These are phyloP conservation scores for Lacanobia wlatinum DNA, from an alignment of 2,888 invertebrate genomes.

Conservation along the genomic window DNA sequence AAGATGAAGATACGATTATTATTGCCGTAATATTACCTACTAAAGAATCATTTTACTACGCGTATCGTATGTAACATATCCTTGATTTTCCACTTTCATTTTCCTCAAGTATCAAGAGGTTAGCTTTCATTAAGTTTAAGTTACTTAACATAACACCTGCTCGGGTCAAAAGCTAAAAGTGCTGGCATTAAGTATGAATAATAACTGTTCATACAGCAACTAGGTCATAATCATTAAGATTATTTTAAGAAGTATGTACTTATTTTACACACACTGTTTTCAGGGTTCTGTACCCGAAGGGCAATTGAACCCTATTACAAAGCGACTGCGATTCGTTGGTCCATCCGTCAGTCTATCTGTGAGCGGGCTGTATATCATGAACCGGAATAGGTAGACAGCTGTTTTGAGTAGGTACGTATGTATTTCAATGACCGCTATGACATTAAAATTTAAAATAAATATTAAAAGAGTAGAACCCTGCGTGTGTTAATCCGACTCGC, in stretches of 20 bases:
- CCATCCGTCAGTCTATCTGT: too few relatives aligned
- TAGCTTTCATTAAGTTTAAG: constrained; percentile 52
- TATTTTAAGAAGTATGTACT: constrained; percentile 18
- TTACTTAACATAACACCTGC: constrained; percentile 47
- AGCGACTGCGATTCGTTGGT: too few relatives aligned
- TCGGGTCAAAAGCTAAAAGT: constrained; percentile 44
- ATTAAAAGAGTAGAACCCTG: too few relatives aligned
- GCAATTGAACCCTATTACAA: too few relatives aligned
- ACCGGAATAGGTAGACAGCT: too few relatives aligned
- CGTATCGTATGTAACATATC: constrained; percentile 37
- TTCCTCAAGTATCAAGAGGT: constrained; percentile 45
- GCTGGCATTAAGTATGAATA: constrained; percentile 34
- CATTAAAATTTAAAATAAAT: too few relatives aligned
- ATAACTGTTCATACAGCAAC: constrained; percentile 35
- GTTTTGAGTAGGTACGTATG: too few relatives aligned
- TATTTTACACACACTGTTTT: constrained; percentile 4
- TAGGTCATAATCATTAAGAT: constrained; percentile 36
- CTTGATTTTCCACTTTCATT: constrained; percentile 61
- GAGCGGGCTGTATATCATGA: too few relatives aligned
- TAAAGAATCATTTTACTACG: constrained; percentile 4
- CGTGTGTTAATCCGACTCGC: too few relatives aligned
- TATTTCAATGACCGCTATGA: too few relatives aligned
- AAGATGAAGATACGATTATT: not conserved
- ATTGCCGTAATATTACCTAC: not conserved
- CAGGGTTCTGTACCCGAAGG: too few relatives aligned